phyloP scores from a whole-genome alignment of 2,113 vertebrate species.

The Neotoma lepida region DNA sequence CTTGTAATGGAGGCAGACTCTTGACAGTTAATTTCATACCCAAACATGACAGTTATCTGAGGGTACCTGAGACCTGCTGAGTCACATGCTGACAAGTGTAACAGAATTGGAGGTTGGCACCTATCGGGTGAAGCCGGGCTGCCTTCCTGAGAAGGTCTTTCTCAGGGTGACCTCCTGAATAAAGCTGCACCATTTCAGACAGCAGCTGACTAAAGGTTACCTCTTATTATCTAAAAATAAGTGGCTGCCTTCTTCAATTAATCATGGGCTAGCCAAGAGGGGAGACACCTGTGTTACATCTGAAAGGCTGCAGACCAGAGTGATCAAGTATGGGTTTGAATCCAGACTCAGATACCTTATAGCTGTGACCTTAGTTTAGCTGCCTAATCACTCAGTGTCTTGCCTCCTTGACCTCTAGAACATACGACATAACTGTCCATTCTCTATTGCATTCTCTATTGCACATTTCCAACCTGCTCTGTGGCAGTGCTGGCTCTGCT shows the following conservation, averaged over 20 bases:
- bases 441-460: no score
- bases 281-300: background rate
- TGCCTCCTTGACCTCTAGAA: background rate
- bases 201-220: constrained; percentile 28
- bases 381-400: background rate
- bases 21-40: background rate
- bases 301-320: background rate
- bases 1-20: background rate
- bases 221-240: constrained; percentile 48
- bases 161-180: background rate
- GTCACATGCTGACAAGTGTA: background rate
- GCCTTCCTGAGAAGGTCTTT: background rate
- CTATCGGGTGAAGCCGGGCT: background rate
- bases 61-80: background rate
- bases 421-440: background rate
- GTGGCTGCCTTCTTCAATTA: constrained; percentile 39
- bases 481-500: background rate
- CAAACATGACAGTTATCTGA: background rate
- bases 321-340: background rate
- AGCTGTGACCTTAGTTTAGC: background rate
- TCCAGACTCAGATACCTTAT: background rate
- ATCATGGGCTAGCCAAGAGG: background rate
- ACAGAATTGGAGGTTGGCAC: background rate
- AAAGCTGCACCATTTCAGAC: background rate
- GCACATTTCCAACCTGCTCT: background rate